phyloP scores from a whole-genome alignment of 2,113 vertebrate species.

The Amblyornis subalaris region DNA sequence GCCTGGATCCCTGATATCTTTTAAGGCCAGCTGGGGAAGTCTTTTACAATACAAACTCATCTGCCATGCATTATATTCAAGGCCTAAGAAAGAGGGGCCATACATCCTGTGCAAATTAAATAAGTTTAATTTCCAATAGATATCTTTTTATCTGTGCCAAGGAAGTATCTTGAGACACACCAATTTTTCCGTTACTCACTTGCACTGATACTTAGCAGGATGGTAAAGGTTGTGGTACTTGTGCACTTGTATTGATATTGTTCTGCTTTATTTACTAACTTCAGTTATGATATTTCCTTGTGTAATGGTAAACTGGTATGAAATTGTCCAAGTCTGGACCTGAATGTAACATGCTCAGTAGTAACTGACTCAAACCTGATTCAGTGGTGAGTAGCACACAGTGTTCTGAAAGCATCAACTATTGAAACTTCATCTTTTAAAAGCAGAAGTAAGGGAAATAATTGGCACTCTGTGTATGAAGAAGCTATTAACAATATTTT shows the following conservation, averaged over 20 bases:
- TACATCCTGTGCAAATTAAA: background rate
- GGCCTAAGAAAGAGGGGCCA: background rate
- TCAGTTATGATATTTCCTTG: background rate
- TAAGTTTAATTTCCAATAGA: constrained; percentile 7
- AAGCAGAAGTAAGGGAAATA: background rate
- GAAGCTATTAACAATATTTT: background rate
- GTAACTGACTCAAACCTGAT: background rate
- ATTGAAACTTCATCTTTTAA: background rate
- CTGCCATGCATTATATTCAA: background rate
- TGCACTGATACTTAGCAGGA: background rate
- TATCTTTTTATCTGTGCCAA: background rate
- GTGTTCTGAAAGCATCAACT: background rate
- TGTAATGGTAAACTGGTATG: background rate
- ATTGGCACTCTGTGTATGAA: background rate
- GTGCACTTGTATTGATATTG: background rate
- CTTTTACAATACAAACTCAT: background rate
- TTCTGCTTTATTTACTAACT: background rate
- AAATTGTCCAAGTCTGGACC: background rate
- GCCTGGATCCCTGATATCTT: background rate
- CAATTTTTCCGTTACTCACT: background rate
- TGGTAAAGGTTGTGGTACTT: background rate
- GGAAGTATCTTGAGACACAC: background rate
- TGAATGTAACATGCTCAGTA: background rate
- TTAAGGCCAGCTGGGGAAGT: background rate
- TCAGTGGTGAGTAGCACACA: background rate